Conservation (phyloP, 2,113 vertebrate species). For the Castor canadensis region DNA sequence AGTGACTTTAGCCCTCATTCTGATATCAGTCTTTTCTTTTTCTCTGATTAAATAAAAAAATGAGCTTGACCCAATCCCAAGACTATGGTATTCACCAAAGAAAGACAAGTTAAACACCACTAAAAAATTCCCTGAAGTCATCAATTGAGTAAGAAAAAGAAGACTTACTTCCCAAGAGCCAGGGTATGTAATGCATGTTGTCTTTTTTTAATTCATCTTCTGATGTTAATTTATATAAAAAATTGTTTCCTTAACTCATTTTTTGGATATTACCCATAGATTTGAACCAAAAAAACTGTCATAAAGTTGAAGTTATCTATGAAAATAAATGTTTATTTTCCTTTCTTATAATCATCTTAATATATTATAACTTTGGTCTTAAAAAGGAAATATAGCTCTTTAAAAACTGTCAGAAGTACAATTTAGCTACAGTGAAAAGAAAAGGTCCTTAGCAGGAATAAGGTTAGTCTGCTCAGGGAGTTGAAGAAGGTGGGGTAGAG, state of each 20-base stretch:
- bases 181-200: fast-evolving
- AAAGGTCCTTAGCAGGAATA: background rate
- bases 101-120: background rate
- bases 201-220: background rate
- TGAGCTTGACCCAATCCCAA: background rate
- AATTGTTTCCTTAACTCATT: background rate
- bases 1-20: background rate
- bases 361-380: background rate
- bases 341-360: background rate
- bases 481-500: background rate
- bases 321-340: background rate
- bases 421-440: background rate
- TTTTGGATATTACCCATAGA: background rate
- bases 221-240: background rate
- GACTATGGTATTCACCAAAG: background rate
- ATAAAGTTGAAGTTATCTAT: background rate
- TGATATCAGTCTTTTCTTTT: background rate
- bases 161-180: background rate
- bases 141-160: background rate
- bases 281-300: background rate
- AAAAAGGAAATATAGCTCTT: background rate
- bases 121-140: background rate
- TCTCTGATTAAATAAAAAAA: background rate
- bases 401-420: background rate
- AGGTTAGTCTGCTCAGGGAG: background rate